Percentiles rank a stretch among this genome's conserved stretches.
These are phyloP conservation scores for Alectura lathami DNA, from an alignment of 2,113 vertebrate species.

Conservation along the genomic window DNA sequence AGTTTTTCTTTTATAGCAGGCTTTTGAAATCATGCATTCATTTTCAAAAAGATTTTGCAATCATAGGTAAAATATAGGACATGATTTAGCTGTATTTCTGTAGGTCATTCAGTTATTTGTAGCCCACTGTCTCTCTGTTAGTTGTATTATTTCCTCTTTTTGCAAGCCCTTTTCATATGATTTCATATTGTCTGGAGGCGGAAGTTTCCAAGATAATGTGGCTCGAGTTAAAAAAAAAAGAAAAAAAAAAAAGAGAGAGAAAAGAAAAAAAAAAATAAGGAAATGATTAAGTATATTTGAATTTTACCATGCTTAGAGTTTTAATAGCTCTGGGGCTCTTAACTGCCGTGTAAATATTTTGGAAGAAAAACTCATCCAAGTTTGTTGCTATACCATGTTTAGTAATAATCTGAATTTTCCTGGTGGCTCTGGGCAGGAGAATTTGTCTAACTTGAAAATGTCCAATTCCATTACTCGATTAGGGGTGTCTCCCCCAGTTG, in stretches of 20 bases:
- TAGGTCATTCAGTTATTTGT: not conserved
- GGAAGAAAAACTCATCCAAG: not conserved
- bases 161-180: not conserved
- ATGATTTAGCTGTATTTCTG: not conserved
- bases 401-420: not conserved
- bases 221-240: not conserved
- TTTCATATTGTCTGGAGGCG: not conserved
- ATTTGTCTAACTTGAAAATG: accelerated
- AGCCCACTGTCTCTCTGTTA: not conserved
- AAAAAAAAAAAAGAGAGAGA: not conserved
- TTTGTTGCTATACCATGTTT: not conserved
- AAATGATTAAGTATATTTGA: conserved; percentile 9
- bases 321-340: not conserved
- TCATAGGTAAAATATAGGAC: not conserved
- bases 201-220: conserved; percentile 22
- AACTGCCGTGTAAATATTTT: not conserved
- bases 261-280: not conserved
- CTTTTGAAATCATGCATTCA: not conserved
- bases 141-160: conserved; percentile 33
- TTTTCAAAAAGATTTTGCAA: not conserved
- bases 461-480: accelerated
- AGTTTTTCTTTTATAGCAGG: not conserved
- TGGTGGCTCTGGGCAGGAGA: not conserved
- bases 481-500: not conserved
- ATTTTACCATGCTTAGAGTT: conserved; percentile 20